These are phyloP conservation scores for Cephus cinctus DNA, from an alignment of 1,140 invertebrate genomes.

Conservation along the genomic window DNA sequence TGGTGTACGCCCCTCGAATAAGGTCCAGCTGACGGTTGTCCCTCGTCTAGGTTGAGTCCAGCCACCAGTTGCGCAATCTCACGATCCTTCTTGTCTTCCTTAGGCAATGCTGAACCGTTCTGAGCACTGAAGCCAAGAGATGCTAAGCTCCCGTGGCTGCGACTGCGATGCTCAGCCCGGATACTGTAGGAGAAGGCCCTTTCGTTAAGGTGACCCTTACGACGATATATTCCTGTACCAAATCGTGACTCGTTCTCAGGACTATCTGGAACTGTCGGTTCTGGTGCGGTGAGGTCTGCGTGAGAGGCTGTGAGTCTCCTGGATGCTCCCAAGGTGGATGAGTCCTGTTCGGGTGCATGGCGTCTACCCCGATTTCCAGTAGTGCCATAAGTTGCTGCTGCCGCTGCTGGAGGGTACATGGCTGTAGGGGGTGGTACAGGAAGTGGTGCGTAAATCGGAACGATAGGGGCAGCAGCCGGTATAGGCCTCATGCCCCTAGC, in stretches of 20 bases:
- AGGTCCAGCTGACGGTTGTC: conserved; percentile 61
- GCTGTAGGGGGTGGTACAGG: conserved; percentile 57
- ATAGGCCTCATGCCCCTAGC: conserved; percentile 47
- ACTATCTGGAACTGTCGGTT: conserved; percentile 60
- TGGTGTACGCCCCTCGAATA: conserved; percentile 49
- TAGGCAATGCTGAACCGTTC: conserved; percentile 43
- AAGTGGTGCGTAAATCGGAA: conserved; percentile 53
- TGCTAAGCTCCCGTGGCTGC: conserved; percentile 86
- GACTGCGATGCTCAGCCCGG: conserved; percentile 85
- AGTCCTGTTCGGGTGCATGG: conserved; percentile 55
- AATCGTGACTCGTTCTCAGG: conserved; percentile 75
- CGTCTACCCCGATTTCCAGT: conserved; percentile 60
- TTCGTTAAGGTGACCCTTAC: conserved; percentile 91
- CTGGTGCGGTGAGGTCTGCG: conserved; percentile 49
- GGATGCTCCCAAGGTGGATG: conserved; percentile 42
- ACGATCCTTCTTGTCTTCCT: conserved; percentile 83
- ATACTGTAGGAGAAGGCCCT: conserved; percentile 93
- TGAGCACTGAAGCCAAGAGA: conserved; percentile 63
- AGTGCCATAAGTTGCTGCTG: conserved; percentile 50
- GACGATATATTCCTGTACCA: conserved; percentile 83
- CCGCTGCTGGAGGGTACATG: conserved; percentile 54
- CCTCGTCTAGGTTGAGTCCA: conserved; percentile 79
- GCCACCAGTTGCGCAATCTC: conserved; percentile 91
- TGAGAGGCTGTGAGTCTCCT: conserved; percentile 47
- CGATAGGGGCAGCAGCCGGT: conserved; percentile 47